Conservation (phyloP, 2,888 invertebrate species). For the Heliconius sara region DNA sequence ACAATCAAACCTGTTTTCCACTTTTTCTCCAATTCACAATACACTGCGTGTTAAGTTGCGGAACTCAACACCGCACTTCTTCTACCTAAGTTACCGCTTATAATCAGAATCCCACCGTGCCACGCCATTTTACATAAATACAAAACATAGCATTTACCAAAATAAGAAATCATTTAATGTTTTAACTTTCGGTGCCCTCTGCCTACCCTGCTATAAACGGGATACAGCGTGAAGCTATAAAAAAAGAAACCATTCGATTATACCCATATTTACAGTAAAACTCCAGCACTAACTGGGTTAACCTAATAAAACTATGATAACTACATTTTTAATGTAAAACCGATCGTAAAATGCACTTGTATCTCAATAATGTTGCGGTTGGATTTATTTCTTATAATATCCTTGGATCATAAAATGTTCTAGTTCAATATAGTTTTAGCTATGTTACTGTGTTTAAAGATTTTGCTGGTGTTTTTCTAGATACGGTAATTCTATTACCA, state of each 20-base stretch:
- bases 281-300: background rate
- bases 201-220: background rate
- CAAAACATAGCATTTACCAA: too few species aligned
- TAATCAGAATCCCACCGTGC: too few species aligned
- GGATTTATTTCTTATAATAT: constrained; percentile 7
- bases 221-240: background rate
- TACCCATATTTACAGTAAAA: background rate
- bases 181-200: too few species aligned
- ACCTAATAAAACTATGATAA: constrained; percentile 20
- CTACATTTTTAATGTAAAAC: constrained; percentile 24
- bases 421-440: constrained; percentile 12
- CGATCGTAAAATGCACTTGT: constrained; percentile 26
- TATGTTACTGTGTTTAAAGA: background rate
- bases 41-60: too few species aligned
- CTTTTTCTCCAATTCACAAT: too few species aligned
- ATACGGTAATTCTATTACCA: background rate
- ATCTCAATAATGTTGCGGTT: constrained; percentile 16
- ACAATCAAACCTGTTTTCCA: too few species aligned
- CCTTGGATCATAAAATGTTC: constrained; percentile 13
- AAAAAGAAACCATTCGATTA: background rate
- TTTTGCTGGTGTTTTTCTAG: constrained; percentile 14
- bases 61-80: too few species aligned
- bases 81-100: too few species aligned
- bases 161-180: too few species aligned
- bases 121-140: too few species aligned